A percentile compares a stretch with the other conserved stretches of the same genome.
Conservation (phyloP, 2,797 vertebrate genomes). For the Mormyrops attenuatus region DNA sequence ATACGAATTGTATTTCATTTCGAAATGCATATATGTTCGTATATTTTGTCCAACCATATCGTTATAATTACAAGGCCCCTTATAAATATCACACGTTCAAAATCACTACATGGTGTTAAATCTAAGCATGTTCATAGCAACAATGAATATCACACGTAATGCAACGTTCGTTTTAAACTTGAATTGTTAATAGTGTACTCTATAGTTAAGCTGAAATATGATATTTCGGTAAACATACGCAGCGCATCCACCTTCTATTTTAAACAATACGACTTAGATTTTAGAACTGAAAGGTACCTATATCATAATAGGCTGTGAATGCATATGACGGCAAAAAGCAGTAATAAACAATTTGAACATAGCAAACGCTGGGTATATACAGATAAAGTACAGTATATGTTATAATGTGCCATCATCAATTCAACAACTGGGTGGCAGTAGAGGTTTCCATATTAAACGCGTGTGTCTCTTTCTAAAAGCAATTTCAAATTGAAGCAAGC, state of each 20-base stretch:
- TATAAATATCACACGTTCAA: constrained; percentile 9
- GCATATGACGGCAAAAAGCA: background rate
- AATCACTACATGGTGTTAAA: background rate
- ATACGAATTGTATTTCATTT: background rate
- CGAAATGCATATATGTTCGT: background rate
- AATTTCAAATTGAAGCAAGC: background rate
- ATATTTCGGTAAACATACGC: background rate
- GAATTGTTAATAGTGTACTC: background rate
- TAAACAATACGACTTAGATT: background rate
- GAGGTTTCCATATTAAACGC: constrained; percentile 16
- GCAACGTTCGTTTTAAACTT: background rate
- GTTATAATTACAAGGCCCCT: background rate
- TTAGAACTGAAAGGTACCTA: background rate
- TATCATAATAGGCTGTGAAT: background rate
- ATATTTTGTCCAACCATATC: background rate
- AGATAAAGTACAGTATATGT: background rate
- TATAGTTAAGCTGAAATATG: background rate
- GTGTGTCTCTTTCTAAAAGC: background rate
- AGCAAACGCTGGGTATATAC: background rate
- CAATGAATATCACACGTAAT: background rate
- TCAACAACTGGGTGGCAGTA: constrained; percentile 27
- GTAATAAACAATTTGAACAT: background rate
- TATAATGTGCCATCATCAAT: background rate
- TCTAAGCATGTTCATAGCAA: background rate
- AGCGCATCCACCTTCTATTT: background rate